A percentile compares a stretch with the other conserved stretches of the same genome.
Conservation (phyloP, 2,113 vertebrate species). For the Lophura nycthemera region DNA sequence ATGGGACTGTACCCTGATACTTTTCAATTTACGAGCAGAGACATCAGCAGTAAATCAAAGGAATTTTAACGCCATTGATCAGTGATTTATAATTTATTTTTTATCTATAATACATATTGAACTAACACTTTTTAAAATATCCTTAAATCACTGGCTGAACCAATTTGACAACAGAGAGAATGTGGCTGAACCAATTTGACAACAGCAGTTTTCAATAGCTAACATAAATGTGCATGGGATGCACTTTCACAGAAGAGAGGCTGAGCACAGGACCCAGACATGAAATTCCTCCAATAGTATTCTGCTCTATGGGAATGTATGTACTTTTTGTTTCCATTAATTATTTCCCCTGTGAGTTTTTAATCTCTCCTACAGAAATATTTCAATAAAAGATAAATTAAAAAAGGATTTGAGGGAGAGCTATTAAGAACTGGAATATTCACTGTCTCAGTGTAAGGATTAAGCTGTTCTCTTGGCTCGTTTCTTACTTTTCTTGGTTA, state of each 20-base stretch:
- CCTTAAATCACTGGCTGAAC: not conserved
- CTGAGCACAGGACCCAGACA: not conserved
- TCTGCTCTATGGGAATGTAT: not conserved
- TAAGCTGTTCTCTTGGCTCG: not conserved
- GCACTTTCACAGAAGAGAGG: not conserved
- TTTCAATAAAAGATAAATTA: conserved; percentile 33
- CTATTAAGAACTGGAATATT: not conserved
- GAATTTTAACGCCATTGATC: not conserved
- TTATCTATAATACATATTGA: not conserved
- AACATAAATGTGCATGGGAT: not conserved
- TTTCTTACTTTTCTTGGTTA: not conserved
- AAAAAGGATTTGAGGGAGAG: not conserved
- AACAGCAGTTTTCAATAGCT: not conserved
- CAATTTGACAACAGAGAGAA: not conserved
- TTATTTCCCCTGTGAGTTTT: conserved; percentile 12
- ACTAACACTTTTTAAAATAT: not conserved
- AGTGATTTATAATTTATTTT: not conserved
- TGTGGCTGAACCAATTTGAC: not conserved
- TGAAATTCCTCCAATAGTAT: not conserved
- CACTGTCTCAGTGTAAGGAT: not conserved
- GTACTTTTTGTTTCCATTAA: not conserved
- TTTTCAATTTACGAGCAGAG: not conserved
- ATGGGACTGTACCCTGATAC: not conserved
- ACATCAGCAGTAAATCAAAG: not conserved
- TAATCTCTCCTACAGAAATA: not conserved